A percentile compares a stretch with the other conserved stretches of the same genome.
Conservation (phyloP, 2,113 vertebrate genomes). For the Odocoileus hemionus region DNA sequence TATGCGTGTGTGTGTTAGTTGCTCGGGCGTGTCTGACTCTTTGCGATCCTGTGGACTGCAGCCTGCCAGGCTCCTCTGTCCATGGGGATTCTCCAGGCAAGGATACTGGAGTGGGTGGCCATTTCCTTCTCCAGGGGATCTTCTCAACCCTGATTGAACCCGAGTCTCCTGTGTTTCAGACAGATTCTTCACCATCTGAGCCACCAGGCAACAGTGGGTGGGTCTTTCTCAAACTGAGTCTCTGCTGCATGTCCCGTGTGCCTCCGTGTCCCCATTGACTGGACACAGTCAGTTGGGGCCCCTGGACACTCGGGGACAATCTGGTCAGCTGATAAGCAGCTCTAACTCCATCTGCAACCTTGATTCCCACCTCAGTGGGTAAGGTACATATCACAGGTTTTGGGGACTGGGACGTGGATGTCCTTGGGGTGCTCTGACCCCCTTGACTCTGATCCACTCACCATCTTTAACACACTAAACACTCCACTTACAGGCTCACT, state of each 20-base stretch:
- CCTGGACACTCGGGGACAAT: fast-evolving
- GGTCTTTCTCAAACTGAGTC: fast-evolving
- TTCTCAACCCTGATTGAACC: background rate
- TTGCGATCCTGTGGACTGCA: background rate
- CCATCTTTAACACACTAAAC: fast-evolving
- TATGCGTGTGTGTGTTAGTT: background rate
- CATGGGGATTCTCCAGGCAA: background rate
- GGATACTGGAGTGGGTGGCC: background rate
- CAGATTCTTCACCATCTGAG: background rate
- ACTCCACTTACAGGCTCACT: background rate
- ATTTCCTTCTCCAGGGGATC: background rate
- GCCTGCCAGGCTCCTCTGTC: background rate
- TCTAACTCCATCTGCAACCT: background rate
- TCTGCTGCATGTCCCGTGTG: background rate
- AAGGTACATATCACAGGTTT: background rate
- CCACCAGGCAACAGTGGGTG: background rate
- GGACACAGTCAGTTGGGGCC: fast-evolving
- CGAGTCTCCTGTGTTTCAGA: background rate
- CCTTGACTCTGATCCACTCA: background rate
- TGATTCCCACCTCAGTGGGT: fast-evolving
- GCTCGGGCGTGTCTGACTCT: background rate
- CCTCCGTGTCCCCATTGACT: fast-evolving
- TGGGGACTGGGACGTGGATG: fast-evolving
- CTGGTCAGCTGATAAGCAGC: background rate
- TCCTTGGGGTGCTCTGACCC: background rate